Evolutionary conservation across 2,888 invertebrate species (phyloP).

Genomic region (Eumacrocentrus americanus): DNA sequence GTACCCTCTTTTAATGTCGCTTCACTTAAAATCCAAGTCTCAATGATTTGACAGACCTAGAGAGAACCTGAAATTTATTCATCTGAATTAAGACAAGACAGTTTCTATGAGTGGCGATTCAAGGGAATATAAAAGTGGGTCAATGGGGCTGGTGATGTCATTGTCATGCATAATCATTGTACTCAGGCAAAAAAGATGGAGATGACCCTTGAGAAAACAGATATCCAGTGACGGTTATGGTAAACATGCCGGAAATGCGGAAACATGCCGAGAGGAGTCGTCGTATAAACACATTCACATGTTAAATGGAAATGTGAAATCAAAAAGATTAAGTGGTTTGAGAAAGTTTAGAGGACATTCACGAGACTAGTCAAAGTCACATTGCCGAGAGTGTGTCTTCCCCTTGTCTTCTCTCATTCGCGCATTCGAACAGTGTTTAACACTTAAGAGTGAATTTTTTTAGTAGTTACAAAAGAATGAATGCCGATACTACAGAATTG

Average conservation of each 20-base stretch:
- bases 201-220: neutral
- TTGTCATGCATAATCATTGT: neutral
- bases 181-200: neutral
- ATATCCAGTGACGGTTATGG: too few species aligned
- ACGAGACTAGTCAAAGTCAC: neutral
- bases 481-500: too few species aligned
- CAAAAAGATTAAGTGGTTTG: neutral
- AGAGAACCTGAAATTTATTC: too few species aligned
- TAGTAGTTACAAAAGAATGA: too few species aligned
- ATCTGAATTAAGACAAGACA: neutral
- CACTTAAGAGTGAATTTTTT: too few species aligned
- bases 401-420: neutral
- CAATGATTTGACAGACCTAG: neutral
- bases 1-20: constrained; percentile 16
- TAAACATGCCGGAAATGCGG: neutral
- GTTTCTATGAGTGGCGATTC: neutral
- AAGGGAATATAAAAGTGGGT: constrained; percentile 23
- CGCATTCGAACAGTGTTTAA: neutral
- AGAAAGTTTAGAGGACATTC: neutral
- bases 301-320: too few species aligned
- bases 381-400: neutral
- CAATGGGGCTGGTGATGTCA: constrained; percentile 7
- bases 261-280: too few species aligned
- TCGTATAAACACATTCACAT: too few species aligned
- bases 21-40: neutral